These are phyloP conservation scores for Nilaparvata lugens DNA, from an alignment of 1,140 invertebrate genomes.

Conservation along the genomic window DNA sequence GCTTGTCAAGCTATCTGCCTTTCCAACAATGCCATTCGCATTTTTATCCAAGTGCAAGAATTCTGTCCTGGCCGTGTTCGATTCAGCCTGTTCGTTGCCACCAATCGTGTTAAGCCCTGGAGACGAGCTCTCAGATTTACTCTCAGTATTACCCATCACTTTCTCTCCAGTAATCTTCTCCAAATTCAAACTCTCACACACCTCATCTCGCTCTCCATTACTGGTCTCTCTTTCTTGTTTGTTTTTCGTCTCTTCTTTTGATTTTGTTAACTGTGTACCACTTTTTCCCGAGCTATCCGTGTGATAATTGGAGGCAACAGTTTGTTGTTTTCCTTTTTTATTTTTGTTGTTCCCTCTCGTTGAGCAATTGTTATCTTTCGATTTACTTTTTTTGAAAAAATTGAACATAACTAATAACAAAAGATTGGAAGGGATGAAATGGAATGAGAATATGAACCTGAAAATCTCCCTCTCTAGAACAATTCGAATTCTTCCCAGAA, in stretches of 20 bases:
- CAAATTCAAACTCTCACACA: not conserved
- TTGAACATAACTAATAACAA: constrained; percentile 7
- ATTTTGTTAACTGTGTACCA: not conserved
- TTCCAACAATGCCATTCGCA: not conserved
- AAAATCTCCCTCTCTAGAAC: too few relatives aligned
- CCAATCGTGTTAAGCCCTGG: too few relatives aligned
- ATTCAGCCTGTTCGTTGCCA: not conserved
- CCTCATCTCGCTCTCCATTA: not conserved
- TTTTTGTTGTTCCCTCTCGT: constrained; percentile 3
- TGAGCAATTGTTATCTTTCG: constrained; percentile 7
- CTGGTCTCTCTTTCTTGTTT: not conserved
- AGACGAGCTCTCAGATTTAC: too few relatives aligned
- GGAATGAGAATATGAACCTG: too few relatives aligned
- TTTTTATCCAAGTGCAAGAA: not conserved
- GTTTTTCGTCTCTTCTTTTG: not conserved
- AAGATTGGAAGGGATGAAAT: too few relatives aligned
- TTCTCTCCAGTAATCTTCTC: not conserved
- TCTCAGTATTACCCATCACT: not conserved
- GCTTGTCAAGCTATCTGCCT: not conserved
- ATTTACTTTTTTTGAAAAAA: constrained; percentile 14
- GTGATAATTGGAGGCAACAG: not conserved
- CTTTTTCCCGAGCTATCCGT: not conserved
- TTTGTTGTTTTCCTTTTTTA: constrained; percentile 8
- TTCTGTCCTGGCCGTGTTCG: not conserved
- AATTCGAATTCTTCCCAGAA: too few relatives aligned